Evolutionary conservation across 1,140 invertebrate species (phyloP).

Genomic region (Amphibalanus amphitrite): DNA sequence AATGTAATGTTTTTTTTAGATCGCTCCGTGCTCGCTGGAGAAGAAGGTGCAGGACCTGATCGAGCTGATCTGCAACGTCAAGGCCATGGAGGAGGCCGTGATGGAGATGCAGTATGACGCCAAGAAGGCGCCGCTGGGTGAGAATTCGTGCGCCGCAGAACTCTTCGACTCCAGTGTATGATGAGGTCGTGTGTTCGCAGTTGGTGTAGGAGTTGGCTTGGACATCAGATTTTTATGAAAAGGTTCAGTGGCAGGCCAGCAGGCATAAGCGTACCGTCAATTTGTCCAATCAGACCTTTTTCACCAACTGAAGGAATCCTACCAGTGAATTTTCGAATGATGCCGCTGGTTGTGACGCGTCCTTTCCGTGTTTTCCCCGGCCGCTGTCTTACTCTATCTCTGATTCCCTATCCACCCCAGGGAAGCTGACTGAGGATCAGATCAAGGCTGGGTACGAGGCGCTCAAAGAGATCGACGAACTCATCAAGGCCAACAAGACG

Average conservation of each 20-base stretch:
- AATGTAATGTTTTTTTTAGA: not conserved
- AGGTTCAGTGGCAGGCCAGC: no score
- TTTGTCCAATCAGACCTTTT: no score
- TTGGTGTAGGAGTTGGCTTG: not conserved
- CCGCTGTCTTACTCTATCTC: not conserved
- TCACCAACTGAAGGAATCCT: no score
- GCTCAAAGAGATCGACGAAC: constrained; percentile 31
- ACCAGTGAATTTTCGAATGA: no score
- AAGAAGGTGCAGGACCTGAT: constrained; percentile 32
- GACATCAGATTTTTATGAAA: constrained; percentile 12
- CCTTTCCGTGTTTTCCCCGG: not conserved
- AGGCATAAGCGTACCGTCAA: no score
- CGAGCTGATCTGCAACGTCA: constrained; percentile 36
- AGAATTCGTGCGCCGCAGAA: constrained; percentile 7
- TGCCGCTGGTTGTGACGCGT: no score
- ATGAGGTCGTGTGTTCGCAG: not conserved
- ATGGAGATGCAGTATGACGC: constrained; percentile 30
- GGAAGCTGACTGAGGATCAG: constrained; percentile 37
- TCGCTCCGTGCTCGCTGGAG: constrained; percentile 19
- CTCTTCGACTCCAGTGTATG: constrained; percentile 3
- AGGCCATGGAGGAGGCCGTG: constrained; percentile 36
- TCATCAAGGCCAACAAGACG: constrained; percentile 19
- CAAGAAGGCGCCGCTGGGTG: constrained; percentile 23
- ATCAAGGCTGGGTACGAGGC: constrained; percentile 35
- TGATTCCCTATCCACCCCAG: no score